Evolutionary conservation across 2,113 vertebrate genomes (phyloP).

Genomic region (Sebastes schlegelii): DNA sequence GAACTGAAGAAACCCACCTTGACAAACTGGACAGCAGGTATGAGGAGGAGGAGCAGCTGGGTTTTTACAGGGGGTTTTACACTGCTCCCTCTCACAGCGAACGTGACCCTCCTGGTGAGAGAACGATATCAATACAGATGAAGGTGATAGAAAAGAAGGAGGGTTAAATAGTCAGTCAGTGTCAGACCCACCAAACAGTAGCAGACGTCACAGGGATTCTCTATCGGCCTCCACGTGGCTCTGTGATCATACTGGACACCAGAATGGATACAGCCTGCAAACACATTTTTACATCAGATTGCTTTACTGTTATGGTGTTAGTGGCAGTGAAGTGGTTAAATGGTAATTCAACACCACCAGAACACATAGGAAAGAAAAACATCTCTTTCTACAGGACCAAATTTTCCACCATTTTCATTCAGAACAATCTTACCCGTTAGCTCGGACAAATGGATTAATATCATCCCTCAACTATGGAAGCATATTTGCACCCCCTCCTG

Average conservation of each 20-base stretch:
- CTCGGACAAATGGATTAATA: neutral
- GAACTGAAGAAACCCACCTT: slow-evolving; percentile 63
- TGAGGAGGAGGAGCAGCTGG: slow-evolving; percentile 68
- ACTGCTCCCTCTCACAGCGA: slow-evolving; percentile 75
- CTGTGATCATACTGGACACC: slow-evolving; percentile 67
- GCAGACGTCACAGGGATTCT: slow-evolving; percentile 77
- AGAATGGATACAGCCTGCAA: slow-evolving; percentile 77
- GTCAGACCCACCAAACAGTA: slow-evolving; percentile 74
- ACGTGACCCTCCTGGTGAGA: slow-evolving; percentile 74
- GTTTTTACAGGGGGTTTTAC: slow-evolving; percentile 70
- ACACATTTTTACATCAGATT: slow-evolving; percentile 17
- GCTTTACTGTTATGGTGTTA: neutral
- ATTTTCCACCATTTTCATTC: neutral
- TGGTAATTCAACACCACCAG: neutral
- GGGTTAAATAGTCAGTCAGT: neutral
- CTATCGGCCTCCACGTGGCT: slow-evolving; percentile 71
- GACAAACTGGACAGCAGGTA: slow-evolving; percentile 81
- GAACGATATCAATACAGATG: neutral
- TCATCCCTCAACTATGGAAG: neutral
- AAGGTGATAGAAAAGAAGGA: neutral
- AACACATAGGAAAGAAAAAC: neutral
- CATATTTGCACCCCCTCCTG: neutral
- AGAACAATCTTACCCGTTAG: neutral
- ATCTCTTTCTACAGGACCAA: neutral
- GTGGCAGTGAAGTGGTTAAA: neutral